These are phyloP conservation scores for Calyptommatus sinebrachiatus DNA, from an alignment of 2,113 vertebrate species.

Conservation along the genomic window DNA sequence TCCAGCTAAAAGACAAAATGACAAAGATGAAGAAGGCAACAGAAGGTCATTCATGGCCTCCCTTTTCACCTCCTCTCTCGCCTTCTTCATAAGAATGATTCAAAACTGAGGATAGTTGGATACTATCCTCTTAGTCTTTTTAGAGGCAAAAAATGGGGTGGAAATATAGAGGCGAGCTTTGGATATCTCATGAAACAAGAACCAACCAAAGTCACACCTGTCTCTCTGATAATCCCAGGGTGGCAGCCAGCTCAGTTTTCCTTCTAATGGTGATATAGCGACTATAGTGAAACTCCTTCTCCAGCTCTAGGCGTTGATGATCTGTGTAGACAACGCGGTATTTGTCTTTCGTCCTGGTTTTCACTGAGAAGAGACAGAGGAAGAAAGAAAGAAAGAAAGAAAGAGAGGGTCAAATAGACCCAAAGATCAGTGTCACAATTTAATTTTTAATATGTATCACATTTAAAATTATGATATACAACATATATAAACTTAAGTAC, in stretches of 20 bases:
- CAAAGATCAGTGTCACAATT: too few species aligned
- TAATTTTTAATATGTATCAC: too few species aligned
- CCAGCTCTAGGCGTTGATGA: conserved; percentile 80
- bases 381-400: not conserved
- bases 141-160: not conserved
- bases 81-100: too few species aligned
- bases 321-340: conserved; percentile 83
- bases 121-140: too few species aligned
- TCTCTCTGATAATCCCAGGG: conserved; percentile 78
- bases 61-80: too few species aligned
- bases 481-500: too few species aligned
- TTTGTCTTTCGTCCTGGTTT: conserved; percentile 83
- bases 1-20: too few species aligned
- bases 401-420: too few species aligned
- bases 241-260: conserved; percentile 79
- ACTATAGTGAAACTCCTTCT: conserved; percentile 82
- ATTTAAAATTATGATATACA: too few species aligned
- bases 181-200: not conserved
- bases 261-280: conserved; percentile 81
- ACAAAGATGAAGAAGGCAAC: too few species aligned
- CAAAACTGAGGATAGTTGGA: not conserved
- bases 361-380: conserved; percentile 66
- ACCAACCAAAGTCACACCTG: conserved; percentile 66
- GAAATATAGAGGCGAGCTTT: not conserved
- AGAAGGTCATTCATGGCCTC: too few species aligned